Percentiles rank a stretch among this genome's conserved stretches.
These are phyloP conservation scores for Chironomus riparius DNA, from an alignment of 2,888 invertebrate genomes.

Conservation along the genomic window DNA sequence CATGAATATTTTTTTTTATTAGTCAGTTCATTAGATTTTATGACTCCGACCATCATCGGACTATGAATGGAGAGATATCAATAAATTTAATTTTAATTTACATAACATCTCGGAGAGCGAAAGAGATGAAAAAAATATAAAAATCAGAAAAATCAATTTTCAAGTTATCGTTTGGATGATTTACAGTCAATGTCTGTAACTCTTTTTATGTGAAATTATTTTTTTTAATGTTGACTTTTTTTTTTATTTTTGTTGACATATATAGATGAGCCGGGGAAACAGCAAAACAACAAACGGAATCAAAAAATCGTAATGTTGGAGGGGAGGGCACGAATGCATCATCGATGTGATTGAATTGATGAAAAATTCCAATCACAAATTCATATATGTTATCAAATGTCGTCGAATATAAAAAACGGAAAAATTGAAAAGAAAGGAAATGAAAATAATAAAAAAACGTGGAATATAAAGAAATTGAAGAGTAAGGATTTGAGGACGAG, in stretches of 20 bases:
- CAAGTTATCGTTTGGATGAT: not conserved
- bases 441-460: too few species aligned
- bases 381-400: not conserved
- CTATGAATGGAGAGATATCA: slow-evolving; percentile 11
- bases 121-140: too few species aligned
- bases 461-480: too few species aligned
- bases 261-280: too few species aligned
- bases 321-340: not conserved
- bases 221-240: not conserved
- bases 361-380: not conserved
- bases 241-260: too few species aligned
- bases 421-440: not conserved
- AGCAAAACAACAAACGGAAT: not conserved
- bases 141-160: not conserved
- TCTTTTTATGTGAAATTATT: not conserved
- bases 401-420: not conserved
- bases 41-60: slow-evolving; percentile 5
- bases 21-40: slow-evolving; percentile 16
- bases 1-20: slow-evolving; percentile 7
- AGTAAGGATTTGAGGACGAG: too few species aligned
- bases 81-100: slow-evolving; percentile 12
- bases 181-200: not conserved
- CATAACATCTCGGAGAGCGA: not conserved
- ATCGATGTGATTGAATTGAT: not conserved
- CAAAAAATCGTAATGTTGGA: too few species aligned